Conservation (phyloP, 1,140 invertebrate species). For the Latrodectus geometricus region DNA sequence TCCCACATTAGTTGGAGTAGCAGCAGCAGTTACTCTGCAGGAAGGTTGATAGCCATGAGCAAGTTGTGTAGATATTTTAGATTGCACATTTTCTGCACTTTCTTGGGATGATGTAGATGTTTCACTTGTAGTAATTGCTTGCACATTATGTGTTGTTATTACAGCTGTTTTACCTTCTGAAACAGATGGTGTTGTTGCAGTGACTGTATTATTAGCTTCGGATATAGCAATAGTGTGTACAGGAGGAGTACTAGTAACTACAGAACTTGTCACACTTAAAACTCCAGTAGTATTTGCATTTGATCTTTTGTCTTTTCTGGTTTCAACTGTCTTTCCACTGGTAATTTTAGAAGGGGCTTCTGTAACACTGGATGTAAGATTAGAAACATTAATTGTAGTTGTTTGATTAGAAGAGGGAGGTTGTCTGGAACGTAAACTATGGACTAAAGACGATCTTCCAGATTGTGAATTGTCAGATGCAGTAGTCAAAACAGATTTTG, state of each 20-base stretch:
- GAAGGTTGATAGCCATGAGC: slow-evolving; percentile 26
- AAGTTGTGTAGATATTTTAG: slow-evolving; percentile 6
- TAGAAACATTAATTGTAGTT: neutral
- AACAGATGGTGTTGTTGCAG: neutral
- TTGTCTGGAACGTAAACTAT: slow-evolving; percentile 11
- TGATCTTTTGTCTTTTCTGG: slow-evolving; percentile 13
- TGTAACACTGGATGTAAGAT: neutral
- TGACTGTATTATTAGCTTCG: slow-evolving; percentile 17
- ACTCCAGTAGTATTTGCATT: neutral
- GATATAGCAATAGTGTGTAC: neutral
- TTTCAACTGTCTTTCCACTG: neutral
- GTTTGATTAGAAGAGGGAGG: neutral
- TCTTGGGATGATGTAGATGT: slow-evolving; percentile 15
- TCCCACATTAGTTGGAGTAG: slow-evolving; percentile 2
- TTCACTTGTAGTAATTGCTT: neutral
- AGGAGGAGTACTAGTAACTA: slow-evolving; percentile 2
- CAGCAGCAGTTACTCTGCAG: slow-evolving; percentile 24
- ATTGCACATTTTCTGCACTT: neutral
- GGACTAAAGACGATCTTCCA: slow-evolving; percentile 8
- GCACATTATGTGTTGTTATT: neutral
- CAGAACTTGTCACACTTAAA: slow-evolving; percentile 15
- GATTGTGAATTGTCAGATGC: neutral
- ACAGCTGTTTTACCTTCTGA: slow-evolving; percentile 13
- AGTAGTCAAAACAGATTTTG: slow-evolving; percentile 28
- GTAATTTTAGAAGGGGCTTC: neutral